Evolutionary conservation across 2,113 vertebrate species (phyloP), one percentile per base, ranked within the genome.

Genomic region (Isichthys henryi): DNA sequence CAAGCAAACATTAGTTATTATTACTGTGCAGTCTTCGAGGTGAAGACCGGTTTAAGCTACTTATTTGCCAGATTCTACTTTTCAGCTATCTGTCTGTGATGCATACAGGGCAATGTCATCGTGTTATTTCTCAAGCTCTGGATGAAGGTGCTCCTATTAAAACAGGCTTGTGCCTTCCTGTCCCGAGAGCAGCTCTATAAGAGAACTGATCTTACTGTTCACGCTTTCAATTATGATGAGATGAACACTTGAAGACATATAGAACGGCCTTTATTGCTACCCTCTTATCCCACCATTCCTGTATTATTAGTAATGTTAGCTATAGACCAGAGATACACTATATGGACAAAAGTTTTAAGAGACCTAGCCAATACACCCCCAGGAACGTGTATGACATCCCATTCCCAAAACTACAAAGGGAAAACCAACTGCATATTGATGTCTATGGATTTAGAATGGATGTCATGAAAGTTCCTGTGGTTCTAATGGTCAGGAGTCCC

Each of bases 1-100:
- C 48, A 86, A 50, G 83, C 45, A 86, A 86, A 49, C n/a, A 48
- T 49, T 86, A n/a, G 45, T 86, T 86, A 86, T 23, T 86, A 86
- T 86, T 86, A n/a, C 43, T 85, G 10, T n/a, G n/a, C n/a, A 27
- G 83, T 49, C n/a, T 86, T 86, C 1, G 23, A 11, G 45, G 83
- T 86, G 17, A n/a, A 48, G 31, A 70, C 62, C 62, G 31, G n/a
- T 46, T 84, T 50, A 50, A 86, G 83, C n/a, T 86, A 49, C 83
- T 48, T n/a, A 43, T 49, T 49, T 48, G 10, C 5, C 45, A 85
- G 83, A 50, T 27, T 85, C 2, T 31, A 86, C 4, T 86, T 86
- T 86, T 48, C 48, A 13, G 48, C 13, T 86, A 49, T 86, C 27
- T 86, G 9, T 50, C n/a, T n/a, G n/a, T n/a, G 46, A 50, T 11